Conservation (phyloP, 2,113 vertebrate species). For the Hippoglossus stenolepis region DNA sequence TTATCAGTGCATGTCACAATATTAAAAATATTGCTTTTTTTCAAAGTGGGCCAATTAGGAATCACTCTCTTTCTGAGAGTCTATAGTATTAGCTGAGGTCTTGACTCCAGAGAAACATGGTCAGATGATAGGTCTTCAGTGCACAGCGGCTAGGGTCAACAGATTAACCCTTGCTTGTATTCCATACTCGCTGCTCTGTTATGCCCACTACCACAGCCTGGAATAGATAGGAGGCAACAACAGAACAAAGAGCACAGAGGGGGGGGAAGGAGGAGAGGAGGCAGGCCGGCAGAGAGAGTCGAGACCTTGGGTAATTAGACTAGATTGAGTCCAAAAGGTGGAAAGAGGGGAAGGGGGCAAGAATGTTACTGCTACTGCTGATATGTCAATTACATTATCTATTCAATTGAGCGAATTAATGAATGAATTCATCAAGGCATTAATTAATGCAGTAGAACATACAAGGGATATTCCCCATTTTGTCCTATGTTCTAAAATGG, state of each 20-base stretch:
- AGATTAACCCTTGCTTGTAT: conserved; percentile 80
- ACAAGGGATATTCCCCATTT: no score
- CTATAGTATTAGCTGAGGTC: conserved; percentile 57
- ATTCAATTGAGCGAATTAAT: conserved; percentile 11
- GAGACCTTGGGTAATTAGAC: conserved; percentile 73
- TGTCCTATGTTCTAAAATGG: no score
- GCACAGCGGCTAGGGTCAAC: conserved; percentile 65
- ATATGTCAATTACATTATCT: conserved; percentile 34
- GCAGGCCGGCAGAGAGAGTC: conserved; percentile 45
- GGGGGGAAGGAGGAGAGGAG: conserved; percentile 30
- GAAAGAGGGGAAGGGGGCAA: conserved; percentile 11
- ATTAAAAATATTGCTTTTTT: neutral
- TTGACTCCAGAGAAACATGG: conserved; percentile 54
- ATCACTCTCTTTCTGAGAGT: conserved; percentile 48
- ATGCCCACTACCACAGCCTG: conserved; percentile 47
- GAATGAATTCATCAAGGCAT: neutral
- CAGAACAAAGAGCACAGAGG: conserved; percentile 54
- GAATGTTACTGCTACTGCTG: conserved; percentile 19
- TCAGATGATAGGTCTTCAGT: conserved; percentile 63
- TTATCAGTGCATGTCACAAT: neutral
- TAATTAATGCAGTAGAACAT: no score
- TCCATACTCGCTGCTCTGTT: conserved; percentile 63
- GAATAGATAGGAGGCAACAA: conserved; percentile 53
- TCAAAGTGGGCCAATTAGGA: conserved; percentile 30
- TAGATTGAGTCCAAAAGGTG: conserved; percentile 73